Evolutionary conservation across 2,797 vertebrate genomes (phyloP).

Genomic region (Typhlichthys subterraneus): DNA sequence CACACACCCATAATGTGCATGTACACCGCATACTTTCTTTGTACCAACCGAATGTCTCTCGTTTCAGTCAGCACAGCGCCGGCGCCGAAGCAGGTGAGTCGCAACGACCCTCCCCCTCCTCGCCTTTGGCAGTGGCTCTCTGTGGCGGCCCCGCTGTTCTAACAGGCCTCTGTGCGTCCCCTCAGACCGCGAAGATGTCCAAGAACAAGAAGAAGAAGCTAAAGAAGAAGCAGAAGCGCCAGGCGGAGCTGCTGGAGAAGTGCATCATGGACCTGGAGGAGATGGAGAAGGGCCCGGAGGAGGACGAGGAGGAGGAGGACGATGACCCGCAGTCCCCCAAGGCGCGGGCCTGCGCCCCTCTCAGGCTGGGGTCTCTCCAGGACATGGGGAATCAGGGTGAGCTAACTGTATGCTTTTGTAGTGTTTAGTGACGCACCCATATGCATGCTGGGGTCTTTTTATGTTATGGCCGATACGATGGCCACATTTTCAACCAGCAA

Average conservation of each 20-base stretch:
- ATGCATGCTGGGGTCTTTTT: neutral
- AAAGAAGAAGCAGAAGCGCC: slow-evolving; percentile 98
- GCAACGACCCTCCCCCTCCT: neutral
- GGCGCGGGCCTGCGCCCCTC: slow-evolving; percentile 68
- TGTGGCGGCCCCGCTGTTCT: neutral
- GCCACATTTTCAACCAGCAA: no score
- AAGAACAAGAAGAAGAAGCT: slow-evolving; percentile 99
- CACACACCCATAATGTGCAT: neutral
- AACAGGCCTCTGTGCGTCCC: neutral
- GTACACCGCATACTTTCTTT: slow-evolving; percentile 23
- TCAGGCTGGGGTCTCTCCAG: slow-evolving; percentile 80
- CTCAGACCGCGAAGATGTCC: slow-evolving; percentile 92
- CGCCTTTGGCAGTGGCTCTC: neutral
- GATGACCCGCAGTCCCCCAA: slow-evolving; percentile 77
- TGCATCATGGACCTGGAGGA: slow-evolving; percentile 95
- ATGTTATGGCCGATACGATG: neutral
- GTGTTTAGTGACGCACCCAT: no score
- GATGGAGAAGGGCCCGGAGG: slow-evolving; percentile 89
- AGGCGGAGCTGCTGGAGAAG: slow-evolving; percentile 93
- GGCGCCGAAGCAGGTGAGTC: slow-evolving; percentile 91
- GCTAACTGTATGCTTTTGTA: neutral
- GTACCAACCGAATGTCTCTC: slow-evolving; percentile 42
- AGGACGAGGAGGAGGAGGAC: slow-evolving; percentile 78
- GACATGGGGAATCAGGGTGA: slow-evolving; percentile 72
- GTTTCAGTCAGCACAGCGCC: slow-evolving; percentile 97